A percentile compares a stretch with the other conserved stretches of the same genome.
phyloP scores from a whole-genome alignment of 2,113 vertebrate genomes.

The Archilochus colubris region DNA sequence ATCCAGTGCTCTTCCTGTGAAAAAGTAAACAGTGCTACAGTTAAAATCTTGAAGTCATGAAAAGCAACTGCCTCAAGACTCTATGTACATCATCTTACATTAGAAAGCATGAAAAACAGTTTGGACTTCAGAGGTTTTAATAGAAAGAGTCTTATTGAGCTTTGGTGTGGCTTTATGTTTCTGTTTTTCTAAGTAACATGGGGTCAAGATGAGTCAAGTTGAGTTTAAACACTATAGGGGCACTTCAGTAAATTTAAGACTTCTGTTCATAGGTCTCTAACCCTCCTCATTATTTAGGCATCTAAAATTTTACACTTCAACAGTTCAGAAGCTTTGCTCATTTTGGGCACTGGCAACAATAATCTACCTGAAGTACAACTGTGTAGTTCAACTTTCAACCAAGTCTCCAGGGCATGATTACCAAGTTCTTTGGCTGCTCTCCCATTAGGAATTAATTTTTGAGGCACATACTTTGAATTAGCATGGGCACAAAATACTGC shows the following conservation, averaged over 20 bases:
- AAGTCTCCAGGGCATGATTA: not conserved
- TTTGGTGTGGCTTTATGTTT: not conserved
- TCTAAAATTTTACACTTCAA: not conserved
- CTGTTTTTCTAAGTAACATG: not conserved
- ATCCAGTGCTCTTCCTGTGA: not conserved
- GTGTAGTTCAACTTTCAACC: not conserved
- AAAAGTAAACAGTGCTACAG: not conserved
- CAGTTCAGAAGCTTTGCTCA: not conserved
- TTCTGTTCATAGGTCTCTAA: not conserved
- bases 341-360: not conserved
- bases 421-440: not conserved
- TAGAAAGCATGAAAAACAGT: not conserved
- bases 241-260: not conserved
- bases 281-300: not conserved
- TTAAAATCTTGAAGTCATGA: not conserved
- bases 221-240: not conserved
- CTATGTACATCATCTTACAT: not conserved
- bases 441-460: not conserved
- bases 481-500: not conserved
- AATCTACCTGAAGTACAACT: not conserved
- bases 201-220: not conserved
- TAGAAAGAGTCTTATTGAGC: not conserved
- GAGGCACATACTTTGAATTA: fast-evolving
- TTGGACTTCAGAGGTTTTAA: not conserved
- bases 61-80: not conserved